These are phyloP conservation scores for Philaenus spumarius DNA, from an alignment of 1,140 invertebrate genomes.

Conservation along the genomic window DNA sequence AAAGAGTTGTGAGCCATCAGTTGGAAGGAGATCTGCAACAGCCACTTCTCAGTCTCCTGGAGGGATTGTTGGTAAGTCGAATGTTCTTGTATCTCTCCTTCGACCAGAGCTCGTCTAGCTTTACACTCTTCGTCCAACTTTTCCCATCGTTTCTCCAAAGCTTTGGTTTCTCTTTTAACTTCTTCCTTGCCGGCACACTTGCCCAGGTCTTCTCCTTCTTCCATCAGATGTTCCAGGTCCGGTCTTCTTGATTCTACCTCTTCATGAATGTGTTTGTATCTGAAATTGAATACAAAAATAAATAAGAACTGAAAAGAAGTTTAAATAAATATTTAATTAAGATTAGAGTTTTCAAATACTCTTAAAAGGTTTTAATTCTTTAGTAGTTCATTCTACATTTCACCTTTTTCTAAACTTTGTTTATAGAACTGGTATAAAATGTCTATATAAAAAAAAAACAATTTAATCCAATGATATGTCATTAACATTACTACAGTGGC, in stretches of 20 bases:
- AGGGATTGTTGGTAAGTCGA: constrained; percentile 80
- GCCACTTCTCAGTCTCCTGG: constrained; percentile 93
- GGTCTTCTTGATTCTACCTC: constrained; percentile 65
- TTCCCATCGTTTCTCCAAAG: constrained; percentile 57
- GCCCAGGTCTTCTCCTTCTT: constrained; percentile 64
- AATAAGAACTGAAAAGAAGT: background rate
- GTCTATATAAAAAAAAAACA: too few relatives aligned
- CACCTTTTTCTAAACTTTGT: too few relatives aligned
- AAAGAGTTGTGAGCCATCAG: constrained; percentile 94
- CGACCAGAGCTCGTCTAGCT: constrained; percentile 52
- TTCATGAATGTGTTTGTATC: constrained; percentile 57
- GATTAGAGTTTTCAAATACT: too few relatives aligned
- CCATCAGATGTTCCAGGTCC: constrained; percentile 62
- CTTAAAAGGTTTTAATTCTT: too few relatives aligned
- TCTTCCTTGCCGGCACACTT: constrained; percentile 57
- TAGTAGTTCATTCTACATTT: too few relatives aligned
- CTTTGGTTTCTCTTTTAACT: constrained; percentile 53
- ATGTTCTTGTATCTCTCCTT: constrained; percentile 76
- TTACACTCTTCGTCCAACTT: constrained; percentile 53
- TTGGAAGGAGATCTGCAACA: constrained; percentile 90
- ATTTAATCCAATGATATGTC: too few relatives aligned
- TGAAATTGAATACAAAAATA: constrained; percentile 1
- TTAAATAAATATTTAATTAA: background rate
- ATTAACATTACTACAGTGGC: too few relatives aligned
- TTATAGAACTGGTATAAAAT: too few relatives aligned